Base-by-base conservation (phyloP, 2,888 invertebrate species). In the Pandemis heparana region DNA sequence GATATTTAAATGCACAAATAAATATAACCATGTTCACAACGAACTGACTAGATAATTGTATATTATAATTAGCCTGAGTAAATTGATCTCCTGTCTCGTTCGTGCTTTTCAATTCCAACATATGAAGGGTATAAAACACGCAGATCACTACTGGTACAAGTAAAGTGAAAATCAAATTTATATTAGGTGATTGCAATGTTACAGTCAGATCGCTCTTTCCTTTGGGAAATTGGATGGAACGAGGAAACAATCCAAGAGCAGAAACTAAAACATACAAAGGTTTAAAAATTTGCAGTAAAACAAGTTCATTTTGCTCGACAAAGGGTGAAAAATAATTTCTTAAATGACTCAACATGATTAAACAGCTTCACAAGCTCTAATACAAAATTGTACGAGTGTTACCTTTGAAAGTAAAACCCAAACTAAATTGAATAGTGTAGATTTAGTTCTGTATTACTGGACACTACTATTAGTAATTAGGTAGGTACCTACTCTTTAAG, bases 51-150 rank as follows among this genome's bases (percentile, higher is more conserved):
- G 71, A 38, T 59, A 75, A 32, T 32, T 71, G 66, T 43, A 71
- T 41, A 60, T 51, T 48, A 62, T 77, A 77, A 63, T 69, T 75
- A 51, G 71, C 59, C 48, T 64, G 10, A 38, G 73, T 75, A 9
- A 76, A 43, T 14, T 66, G 18, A 1, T 41, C 60, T 14, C 63
- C 74, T 5, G 73, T 71, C 23, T 53, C 62, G 12, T 56, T 51
- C 0, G 48, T 10, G 6, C 48, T 10, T 3, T 53, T 70, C 59
- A 75, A 18, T 41, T 69, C 23, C 2, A 60, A 23, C 8, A 75
- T 51, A 32, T 71, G 65, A 51, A 71, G 23, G 23, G 65, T 8
- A 23, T 56, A 51, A 51, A 71, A 71, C 6, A n/a, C 10, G 18
- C 75, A 66, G 1, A 76, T 60, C 9, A 71, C 6, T 7, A 67